Base-by-base conservation (phyloP, 2,113 vertebrate species). In the Toxostoma redivivum region DNA sequence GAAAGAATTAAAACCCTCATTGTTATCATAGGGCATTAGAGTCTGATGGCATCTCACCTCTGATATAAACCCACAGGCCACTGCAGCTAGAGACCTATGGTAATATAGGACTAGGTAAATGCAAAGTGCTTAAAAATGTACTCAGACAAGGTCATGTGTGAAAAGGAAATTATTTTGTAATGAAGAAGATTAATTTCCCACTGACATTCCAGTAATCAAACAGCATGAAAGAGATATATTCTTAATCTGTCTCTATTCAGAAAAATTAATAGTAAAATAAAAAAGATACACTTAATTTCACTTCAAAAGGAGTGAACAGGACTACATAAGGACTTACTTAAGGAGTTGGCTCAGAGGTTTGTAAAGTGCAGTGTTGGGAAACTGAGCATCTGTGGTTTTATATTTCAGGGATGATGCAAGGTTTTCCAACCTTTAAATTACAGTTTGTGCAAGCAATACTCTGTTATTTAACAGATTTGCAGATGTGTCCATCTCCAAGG, bases 381-480 rank as follows among this genome's bases (percentile, higher is more conserved):
- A 83, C 44, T 35, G 62, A 86, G 60, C 76, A 94, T 77, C 62
- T 86, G 54, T 84, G 88, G 93, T 72, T 93, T 97, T 95, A 56
- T 92, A 86, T 97, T 96, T 96, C 96, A 97, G 66, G 60, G 60
- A 91, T 88, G 86, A 95, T 78, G 93, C 88, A 97, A 97, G 81
- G 60, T 85, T 88, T 93, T 91, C 93, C 94, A 87, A 37, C 78
- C 86, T 96, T 95, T 88, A 95, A 90, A 91, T 95, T 96, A 58
- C 45, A 94, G 79, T 79, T 94, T 95, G 87, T 84, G 84, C 84
- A 88, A 96, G 90, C 88, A 91, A 44, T 85, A 74, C 44, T 73
- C 42, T 81, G 57, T 88, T 95, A 97, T 70, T 93, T 92, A 94
- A 84, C 24, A 76, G 53, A 93, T 73, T 86, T 95, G 91, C 88